These are phyloP conservation scores for Adoxophyes honmai DNA, from an alignment of 1,140 invertebrate species.

Conservation along the genomic window DNA sequence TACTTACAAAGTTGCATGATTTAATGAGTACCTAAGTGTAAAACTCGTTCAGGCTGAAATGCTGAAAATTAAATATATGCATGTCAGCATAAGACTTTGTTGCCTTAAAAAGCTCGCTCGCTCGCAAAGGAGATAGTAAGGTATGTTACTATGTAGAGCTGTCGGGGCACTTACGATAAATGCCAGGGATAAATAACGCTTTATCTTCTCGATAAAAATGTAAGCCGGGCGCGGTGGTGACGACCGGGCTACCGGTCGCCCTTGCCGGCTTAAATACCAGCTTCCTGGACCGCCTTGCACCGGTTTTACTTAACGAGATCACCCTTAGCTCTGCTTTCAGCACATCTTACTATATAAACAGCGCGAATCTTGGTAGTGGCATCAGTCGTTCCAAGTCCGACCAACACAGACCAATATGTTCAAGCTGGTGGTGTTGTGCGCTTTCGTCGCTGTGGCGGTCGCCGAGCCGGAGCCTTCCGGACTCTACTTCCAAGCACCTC, in stretches of 20 bases:
- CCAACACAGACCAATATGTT: slow-evolving; percentile 76
- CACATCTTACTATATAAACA: slow-evolving; percentile 66
- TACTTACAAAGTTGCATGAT: too few species aligned
- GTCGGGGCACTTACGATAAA: too few species aligned
- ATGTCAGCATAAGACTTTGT: too few species aligned
- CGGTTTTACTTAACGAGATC: slow-evolving; percentile 61
- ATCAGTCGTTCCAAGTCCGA: slow-evolving; percentile 57
- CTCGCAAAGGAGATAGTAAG: too few species aligned
- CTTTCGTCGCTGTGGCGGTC: slow-evolving; percentile 69
- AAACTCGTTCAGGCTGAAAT: too few species aligned
- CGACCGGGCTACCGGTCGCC: slow-evolving; percentile 49
- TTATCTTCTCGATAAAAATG: not conserved
- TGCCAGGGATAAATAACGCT: too few species aligned
- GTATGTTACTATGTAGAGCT: too few species aligned
- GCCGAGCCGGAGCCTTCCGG: slow-evolving; percentile 51
- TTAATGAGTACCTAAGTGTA: too few species aligned
- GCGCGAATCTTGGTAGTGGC: slow-evolving; percentile 32
- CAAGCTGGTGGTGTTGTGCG: slow-evolving; percentile 79
- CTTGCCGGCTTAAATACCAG: slow-evolving; percentile 63
- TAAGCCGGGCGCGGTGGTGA: slow-evolving; percentile 39
- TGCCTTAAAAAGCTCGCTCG: too few species aligned
- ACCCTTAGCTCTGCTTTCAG: slow-evolving; percentile 56
- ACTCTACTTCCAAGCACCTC: slow-evolving; percentile 37
- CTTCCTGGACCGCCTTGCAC: slow-evolving; percentile 64
- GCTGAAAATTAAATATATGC: too few species aligned